Evolutionary conservation across 1,140 invertebrate species (phyloP).

Genomic region (Bombyx mandarina): DNA sequence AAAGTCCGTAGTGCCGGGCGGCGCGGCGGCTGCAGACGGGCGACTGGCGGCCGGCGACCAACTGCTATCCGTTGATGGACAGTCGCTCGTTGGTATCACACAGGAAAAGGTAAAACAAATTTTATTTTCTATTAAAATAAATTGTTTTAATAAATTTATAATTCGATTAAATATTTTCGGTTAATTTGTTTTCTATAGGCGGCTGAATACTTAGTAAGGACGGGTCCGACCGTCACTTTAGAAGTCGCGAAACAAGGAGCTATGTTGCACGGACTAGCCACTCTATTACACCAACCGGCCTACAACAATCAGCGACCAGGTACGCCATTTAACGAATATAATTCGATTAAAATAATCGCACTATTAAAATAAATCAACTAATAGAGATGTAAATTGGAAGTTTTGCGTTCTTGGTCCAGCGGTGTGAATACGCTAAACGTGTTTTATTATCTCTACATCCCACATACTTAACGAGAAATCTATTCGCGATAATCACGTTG

Average conservation of each 20-base stretch:
- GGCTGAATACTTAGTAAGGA: slow-evolving; percentile 95
- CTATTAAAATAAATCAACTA: too few relatives aligned
- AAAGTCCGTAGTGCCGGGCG: slow-evolving; percentile 96
- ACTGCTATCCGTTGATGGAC: slow-evolving; percentile 95
- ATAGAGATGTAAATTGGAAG: too few relatives aligned
- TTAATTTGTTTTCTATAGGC: slow-evolving; percentile 68
- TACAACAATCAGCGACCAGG: slow-evolving; percentile 83
- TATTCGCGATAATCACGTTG: too few relatives aligned
- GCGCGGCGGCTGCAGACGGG: slow-evolving; percentile 95
- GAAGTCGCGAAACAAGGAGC: slow-evolving; percentile 98
- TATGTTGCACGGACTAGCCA: slow-evolving; percentile 95
- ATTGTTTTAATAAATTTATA: neutral
- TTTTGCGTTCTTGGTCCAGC: too few relatives aligned
- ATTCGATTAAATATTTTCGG: neutral
- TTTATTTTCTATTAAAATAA: neutral
- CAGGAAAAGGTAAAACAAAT: slow-evolving; percentile 79
- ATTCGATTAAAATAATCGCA: neutral
- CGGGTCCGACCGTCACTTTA: slow-evolving; percentile 92
- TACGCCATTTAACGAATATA: slow-evolving; percentile 11
- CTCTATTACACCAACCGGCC: slow-evolving; percentile 91
- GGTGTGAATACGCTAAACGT: too few relatives aligned
- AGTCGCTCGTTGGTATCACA: slow-evolving; percentile 95
- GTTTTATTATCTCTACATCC: too few relatives aligned
- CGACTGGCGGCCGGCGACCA: slow-evolving; percentile 97
- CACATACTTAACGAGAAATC: too few relatives aligned